phyloP scores from a whole-genome alignment of 92 coral and sea anemone species.

The Galaxea fascicularis region DNA sequence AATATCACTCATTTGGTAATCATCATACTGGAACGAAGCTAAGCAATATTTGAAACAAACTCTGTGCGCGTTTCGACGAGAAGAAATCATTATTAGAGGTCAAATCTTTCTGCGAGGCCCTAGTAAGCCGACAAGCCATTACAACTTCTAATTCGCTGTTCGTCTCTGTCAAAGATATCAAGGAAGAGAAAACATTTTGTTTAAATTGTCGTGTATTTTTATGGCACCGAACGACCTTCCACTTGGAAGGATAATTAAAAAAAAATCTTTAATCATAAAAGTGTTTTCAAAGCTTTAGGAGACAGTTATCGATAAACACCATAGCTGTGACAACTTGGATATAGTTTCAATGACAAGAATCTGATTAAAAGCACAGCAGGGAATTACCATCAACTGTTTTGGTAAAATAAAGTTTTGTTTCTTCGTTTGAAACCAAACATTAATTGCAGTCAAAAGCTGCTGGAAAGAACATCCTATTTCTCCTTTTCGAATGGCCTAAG shows the following conservation, averaged over 20 bases:
- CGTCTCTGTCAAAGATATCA: conserved; percentile 20
- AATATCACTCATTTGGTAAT: too few species aligned
- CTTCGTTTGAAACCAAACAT: neutral
- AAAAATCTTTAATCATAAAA: neutral
- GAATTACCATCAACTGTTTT: neutral
- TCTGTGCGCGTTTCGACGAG: too few species aligned
- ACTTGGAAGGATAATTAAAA: neutral
- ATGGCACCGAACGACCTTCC: neutral
- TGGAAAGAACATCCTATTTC: neutral
- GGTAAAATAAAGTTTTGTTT: neutral
- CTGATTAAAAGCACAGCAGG: neutral
- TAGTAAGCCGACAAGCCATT: neutral
- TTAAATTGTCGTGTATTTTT: neutral
- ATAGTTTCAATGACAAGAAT: neutral
- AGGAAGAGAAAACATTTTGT: neutral
- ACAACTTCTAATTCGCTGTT: neutral
- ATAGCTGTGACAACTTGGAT: neutral
- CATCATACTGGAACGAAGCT: neutral
- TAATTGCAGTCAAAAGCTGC: neutral
- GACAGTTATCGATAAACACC: neutral
- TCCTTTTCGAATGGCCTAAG: neutral
- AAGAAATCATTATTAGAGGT: too few species aligned
- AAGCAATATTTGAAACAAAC: neutral
- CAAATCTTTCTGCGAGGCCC: neutral
- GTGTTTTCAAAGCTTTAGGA: neutral